phyloP scores from a whole-genome alignment of 2,888 invertebrate genomes.

The Meghimatium bilineatum region DNA sequence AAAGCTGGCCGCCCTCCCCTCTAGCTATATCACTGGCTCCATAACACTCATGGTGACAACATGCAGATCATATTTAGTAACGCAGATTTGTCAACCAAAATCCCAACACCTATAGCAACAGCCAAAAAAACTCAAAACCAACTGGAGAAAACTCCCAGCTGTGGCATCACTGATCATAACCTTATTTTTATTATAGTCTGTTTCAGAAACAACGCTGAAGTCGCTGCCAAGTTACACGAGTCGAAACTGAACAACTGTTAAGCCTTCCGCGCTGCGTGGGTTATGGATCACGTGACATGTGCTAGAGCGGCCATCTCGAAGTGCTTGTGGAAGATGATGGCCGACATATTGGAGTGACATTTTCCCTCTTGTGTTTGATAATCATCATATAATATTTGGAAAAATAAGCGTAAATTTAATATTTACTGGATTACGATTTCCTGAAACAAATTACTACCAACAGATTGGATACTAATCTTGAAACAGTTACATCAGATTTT shows the following conservation, averaged over 20 bases:
- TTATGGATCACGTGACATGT: constrained; percentile 39
- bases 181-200: constrained; percentile 35
- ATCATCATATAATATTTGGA: not conserved
- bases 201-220: not conserved
- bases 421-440: not conserved
- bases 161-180: too few relatives aligned
- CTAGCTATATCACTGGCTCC: too few relatives aligned
- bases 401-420: not conserved
- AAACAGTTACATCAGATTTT: not conserved
- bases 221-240: not conserved
- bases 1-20: too few relatives aligned
- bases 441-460: not conserved
- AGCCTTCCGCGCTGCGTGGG: constrained; percentile 37
- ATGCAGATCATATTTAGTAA: too few relatives aligned
- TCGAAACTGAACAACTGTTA: constrained; percentile 1
- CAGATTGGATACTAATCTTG: not conserved
- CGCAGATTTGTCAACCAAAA: too few relatives aligned
- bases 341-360: not conserved
- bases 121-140: too few relatives aligned
- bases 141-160: too few relatives aligned
- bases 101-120: too few relatives aligned
- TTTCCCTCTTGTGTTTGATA: not conserved
- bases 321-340: not conserved
- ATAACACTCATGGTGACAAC: too few relatives aligned
- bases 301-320: not conserved